phyloP scores from a whole-genome alignment of 2,888 invertebrate species.

The Chrysodeixis includens region DNA sequence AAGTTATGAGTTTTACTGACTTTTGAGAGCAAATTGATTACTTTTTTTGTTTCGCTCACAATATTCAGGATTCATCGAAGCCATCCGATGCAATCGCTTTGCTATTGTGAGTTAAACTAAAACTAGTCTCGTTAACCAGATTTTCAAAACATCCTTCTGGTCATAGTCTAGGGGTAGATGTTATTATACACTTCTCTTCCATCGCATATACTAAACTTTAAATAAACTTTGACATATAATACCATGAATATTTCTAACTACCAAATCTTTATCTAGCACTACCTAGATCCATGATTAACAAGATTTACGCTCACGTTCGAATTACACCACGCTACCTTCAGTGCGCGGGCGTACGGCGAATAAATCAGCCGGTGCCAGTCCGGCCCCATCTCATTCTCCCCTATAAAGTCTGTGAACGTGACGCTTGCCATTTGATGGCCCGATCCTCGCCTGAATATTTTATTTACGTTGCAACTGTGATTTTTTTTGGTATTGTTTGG shows the following conservation, averaged over 20 bases:
- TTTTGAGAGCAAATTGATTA: too few species aligned
- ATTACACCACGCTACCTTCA: slow-evolving; percentile 73
- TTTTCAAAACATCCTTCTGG: too few species aligned
- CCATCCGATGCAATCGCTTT: too few species aligned
- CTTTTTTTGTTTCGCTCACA: too few species aligned
- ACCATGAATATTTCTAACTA: not conserved
- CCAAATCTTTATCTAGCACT: slow-evolving; percentile 29
- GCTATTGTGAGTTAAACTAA: too few species aligned
- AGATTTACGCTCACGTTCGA: slow-evolving; percentile 77
- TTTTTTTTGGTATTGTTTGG: slow-evolving; percentile 41
- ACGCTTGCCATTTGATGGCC: slow-evolving; percentile 64
- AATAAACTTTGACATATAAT: too few species aligned
- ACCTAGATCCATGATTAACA: slow-evolving; percentile 58
- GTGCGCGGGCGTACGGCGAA: slow-evolving; percentile 69
- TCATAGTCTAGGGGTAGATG: too few species aligned
- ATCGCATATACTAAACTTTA: too few species aligned
- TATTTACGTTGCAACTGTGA: slow-evolving; percentile 53
- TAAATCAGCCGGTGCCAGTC: slow-evolving; percentile 75
- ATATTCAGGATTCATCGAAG: too few species aligned
- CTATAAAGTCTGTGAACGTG: slow-evolving; percentile 70
- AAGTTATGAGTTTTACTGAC: too few species aligned
- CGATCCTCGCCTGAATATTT: slow-evolving; percentile 55
- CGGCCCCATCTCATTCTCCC: slow-evolving; percentile 69
- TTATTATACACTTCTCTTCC: too few species aligned
- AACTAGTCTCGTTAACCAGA: too few species aligned